Percentiles rank a stretch among this genome's conserved stretches.
Conservation (phyloP, 2,113 vertebrate species). For the Cololabis saira region DNA sequence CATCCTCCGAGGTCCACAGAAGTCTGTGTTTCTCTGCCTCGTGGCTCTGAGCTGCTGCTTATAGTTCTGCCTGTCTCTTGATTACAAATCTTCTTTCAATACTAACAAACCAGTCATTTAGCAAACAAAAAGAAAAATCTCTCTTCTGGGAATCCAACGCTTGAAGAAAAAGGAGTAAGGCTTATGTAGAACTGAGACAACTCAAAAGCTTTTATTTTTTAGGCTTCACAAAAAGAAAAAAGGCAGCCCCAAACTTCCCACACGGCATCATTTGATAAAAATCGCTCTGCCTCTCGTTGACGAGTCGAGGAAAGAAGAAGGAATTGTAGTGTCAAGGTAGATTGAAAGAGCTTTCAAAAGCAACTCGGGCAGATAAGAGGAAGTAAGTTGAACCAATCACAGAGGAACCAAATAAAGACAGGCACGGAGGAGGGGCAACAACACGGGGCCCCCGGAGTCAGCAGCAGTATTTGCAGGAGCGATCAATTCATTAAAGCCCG, state of each 20-base stretch:
- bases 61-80: constrained; percentile 22
- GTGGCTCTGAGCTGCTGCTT: constrained; percentile 23
- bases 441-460: constrained; percentile 25
- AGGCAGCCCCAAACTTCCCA: constrained; percentile 48
- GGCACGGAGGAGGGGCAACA: constrained; percentile 35
- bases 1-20: constrained; percentile 64
- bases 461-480: constrained; percentile 53
- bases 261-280: constrained; percentile 74
- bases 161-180: neutral
- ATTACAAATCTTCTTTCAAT: constrained; percentile 22
- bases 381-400: constrained; percentile 63
- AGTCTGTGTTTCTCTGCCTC: constrained; percentile 40
- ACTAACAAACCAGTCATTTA: constrained; percentile 24
- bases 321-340: constrained; percentile 64
- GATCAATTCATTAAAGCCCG: constrained; percentile 67
- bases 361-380: constrained; percentile 69
- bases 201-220: constrained; percentile 66
- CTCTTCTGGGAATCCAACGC: neutral
- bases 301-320: constrained; percentile 68
- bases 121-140: constrained; percentile 1
- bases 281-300: constrained; percentile 67
- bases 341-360: constrained; percentile 60
- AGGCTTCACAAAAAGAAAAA: constrained; percentile 51
- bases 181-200: constrained; percentile 49
- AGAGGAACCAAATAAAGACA: constrained; percentile 52